A percentile compares a stretch with the other conserved stretches of the same genome.
phyloP scores from a whole-genome alignment of 2,888 invertebrate species.

The Adelognathus sp. region DNA sequence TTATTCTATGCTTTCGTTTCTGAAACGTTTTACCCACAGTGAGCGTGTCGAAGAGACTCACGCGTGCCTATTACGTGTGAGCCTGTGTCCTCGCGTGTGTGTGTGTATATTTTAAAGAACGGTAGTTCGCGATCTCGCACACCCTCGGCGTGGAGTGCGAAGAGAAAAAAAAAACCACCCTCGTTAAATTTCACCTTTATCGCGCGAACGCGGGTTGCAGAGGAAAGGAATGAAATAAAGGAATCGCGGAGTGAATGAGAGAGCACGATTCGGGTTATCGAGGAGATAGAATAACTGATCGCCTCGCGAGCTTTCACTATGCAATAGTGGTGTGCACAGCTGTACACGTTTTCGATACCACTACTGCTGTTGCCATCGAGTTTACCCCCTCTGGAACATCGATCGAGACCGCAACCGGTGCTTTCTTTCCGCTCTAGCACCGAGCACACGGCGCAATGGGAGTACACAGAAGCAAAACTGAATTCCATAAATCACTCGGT shows the following conservation, averaged over 20 bases:
- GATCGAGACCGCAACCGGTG: slow-evolving; percentile 38
- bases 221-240: slow-evolving; percentile 30
- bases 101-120: neutral
- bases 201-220: slow-evolving; percentile 62
- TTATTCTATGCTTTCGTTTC: neutral
- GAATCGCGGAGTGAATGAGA: slow-evolving; percentile 28
- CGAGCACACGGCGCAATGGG: neutral
- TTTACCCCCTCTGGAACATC: slow-evolving; percentile 28
- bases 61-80: neutral
- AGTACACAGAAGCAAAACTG: neutral
- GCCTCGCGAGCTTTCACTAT: slow-evolving; percentile 50
- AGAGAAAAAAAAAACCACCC: slow-evolving; percentile 57
- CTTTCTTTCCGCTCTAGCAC: neutral
- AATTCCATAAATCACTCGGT: slow-evolving; percentile 43
- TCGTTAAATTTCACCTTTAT: slow-evolving; percentile 77
- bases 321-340: no score
- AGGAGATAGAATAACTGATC: slow-evolving; percentile 65
- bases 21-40: slow-evolving; percentile 5
- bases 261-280: slow-evolving; percentile 54
- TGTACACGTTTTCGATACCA: slow-evolving; percentile 42
- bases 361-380: neutral
- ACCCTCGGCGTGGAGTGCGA: neutral
- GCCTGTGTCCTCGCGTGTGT: neutral
- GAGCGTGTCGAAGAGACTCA: neutral
- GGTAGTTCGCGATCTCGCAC: slow-evolving; percentile 23